Conservation (phyloP, 2,888 invertebrate species). For the Acanthoscelides obtectus region DNA sequence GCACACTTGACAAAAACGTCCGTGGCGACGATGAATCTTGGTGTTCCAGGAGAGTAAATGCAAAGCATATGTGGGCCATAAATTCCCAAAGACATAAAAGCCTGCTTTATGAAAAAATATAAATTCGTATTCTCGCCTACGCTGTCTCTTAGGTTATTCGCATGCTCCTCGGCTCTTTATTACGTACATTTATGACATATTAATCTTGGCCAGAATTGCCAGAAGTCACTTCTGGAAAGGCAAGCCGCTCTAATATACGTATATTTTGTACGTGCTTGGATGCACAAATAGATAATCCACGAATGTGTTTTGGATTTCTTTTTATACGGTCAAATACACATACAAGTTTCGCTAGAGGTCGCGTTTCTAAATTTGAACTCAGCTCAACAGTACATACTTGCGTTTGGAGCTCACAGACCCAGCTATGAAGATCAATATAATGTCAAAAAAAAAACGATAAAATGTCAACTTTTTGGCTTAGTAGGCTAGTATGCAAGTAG, state of each 20-base stretch:
- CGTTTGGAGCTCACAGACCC: too few species aligned
- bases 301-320: too few species aligned
- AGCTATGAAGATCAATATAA: too few species aligned
- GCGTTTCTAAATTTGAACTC: too few species aligned
- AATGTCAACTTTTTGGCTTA: too few species aligned
- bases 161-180: neutral
- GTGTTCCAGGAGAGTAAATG: neutral
- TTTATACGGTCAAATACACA: too few species aligned
- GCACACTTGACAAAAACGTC: neutral
- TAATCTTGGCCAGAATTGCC: neutral
- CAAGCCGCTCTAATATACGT: neutral
- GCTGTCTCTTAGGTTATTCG: neutral
- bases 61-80: neutral
- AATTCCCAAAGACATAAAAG: neutral
- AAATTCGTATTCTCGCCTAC: constrained; percentile 38
- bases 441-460: too few species aligned
- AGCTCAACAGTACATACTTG: too few species aligned
- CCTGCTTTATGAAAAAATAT: constrained; percentile 38
- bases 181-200: neutral
- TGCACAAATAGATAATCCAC: neutral
- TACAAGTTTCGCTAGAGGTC: too few species aligned
- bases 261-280: neutral
- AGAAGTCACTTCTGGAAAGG: neutral
- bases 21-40: neutral
- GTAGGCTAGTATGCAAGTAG: too few species aligned